Evolutionary conservation across 2,113 vertebrate species (phyloP).

Genomic region (Poeciliopsis retropinna): DNA sequence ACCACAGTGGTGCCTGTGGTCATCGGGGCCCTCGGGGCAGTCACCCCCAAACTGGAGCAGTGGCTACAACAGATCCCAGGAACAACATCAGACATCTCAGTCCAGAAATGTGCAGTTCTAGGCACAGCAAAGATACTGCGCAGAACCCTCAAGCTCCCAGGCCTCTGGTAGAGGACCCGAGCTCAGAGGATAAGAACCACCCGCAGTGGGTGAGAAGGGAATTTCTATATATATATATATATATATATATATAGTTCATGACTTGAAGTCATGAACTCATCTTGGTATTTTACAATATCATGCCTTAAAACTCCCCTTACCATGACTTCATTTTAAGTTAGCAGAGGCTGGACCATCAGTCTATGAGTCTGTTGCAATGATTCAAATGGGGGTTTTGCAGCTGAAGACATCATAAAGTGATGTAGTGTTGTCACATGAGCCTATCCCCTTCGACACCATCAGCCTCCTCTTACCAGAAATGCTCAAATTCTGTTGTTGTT

Average conservation of each 20-base stretch:
- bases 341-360: constrained; percentile 3
- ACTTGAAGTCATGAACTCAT: constrained; percentile 14
- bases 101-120: too few relatives aligned
- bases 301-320: constrained; percentile 18
- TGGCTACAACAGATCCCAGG: too few relatives aligned
- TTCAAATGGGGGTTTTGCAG: constrained; percentile 28
- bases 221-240: too few relatives aligned
- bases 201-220: too few relatives aligned
- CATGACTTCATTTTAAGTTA: constrained; percentile 9
- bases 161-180: too few relatives aligned
- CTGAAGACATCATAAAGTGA: constrained; percentile 8
- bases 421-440: constrained; percentile 23
- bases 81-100: too few relatives aligned
- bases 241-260: constrained; percentile 3
- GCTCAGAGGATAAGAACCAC: too few relatives aligned
- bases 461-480: constrained; percentile 29
- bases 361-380: constrained; percentile 27
- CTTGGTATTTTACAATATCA: constrained; percentile 9
- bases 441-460: background rate
- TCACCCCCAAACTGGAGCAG: too few relatives aligned
- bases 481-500: constrained; percentile 21
- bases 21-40: too few relatives aligned
- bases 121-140: too few relatives aligned
- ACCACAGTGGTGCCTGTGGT: too few relatives aligned
- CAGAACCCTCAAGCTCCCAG: too few relatives aligned